Conservation (phyloP, 64 coral and sea anemone genomes). For the Porites australiensis region DNA sequence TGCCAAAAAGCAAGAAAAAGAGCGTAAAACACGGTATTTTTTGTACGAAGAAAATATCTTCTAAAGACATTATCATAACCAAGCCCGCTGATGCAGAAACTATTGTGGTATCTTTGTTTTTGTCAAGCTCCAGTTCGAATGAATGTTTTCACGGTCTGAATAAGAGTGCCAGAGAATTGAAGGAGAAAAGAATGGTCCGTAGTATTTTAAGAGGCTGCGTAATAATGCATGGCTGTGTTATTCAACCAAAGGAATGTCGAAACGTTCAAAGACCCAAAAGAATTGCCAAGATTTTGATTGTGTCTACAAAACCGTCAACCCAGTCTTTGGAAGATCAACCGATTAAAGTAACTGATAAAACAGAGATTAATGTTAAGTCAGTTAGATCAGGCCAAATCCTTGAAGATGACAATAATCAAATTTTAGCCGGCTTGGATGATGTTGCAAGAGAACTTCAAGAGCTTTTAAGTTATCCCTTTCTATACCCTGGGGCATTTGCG, state of each 20-base stretch:
- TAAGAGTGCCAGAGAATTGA: background rate
- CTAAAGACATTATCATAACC: conserved; percentile 5
- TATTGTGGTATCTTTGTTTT: background rate
- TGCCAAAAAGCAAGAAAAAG: background rate
- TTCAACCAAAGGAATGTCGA: conserved; percentile 28
- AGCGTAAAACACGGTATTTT: background rate
- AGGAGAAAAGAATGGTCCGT: background rate
- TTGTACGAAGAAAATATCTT: conserved; percentile 3
- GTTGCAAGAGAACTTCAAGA: conserved; percentile 50
- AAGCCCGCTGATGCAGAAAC: conserved; percentile 16
- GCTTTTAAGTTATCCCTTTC: conserved; percentile 80
- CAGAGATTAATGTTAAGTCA: conserved; percentile 60
- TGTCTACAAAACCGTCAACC: conserved; percentile 33
- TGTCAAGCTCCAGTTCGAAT: background rate
- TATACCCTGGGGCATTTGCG: conserved; percentile 87
- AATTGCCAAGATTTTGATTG: conserved; percentile 31
- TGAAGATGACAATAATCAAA: conserved; percentile 1
- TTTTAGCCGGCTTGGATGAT: conserved; percentile 80
- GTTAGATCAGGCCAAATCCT: background rate
- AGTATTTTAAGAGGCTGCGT: background rate
- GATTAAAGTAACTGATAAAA: conserved; percentile 54
- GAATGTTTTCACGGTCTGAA: background rate
- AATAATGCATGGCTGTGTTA: conserved; percentile 4
- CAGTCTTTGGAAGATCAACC: conserved; percentile 20
- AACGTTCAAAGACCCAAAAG: background rate